Percentiles rank a stretch among this genome's conserved stretches.
Conservation (phyloP, 2,888 invertebrate species). For the Phengaris alcon region DNA sequence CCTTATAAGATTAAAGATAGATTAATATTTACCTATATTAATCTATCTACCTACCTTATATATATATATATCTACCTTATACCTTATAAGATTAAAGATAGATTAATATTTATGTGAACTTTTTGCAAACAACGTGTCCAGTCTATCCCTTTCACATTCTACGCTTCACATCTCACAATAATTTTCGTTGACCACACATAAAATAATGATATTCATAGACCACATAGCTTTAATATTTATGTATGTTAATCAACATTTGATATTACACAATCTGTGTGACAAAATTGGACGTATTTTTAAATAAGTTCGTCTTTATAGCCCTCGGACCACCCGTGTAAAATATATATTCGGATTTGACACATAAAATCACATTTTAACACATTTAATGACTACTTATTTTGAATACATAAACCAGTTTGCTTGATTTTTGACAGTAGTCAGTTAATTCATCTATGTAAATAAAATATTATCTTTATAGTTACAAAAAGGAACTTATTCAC, state of each 20-base stretch:
- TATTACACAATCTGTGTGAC: slow-evolving; percentile 18
- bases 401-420: neutral
- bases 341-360: slow-evolving; percentile 23
- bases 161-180: neutral
- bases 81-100: too few relatives aligned
- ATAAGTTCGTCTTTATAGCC: slow-evolving; percentile 9
- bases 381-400: slow-evolving; percentile 17
- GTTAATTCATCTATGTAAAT: neutral
- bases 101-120: too few relatives aligned
- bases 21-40: too few relatives aligned
- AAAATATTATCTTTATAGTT: neutral
- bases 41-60: too few relatives aligned
- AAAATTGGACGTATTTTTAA: slow-evolving; percentile 15
- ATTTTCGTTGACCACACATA: slow-evolving; percentile 9
- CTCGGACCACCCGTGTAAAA: slow-evolving; percentile 8
- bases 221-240: slow-evolving; percentile 14
- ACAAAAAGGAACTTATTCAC: neutral
- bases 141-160: neutral
- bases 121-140: neutral
- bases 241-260: slow-evolving; percentile 17
- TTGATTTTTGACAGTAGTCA: slow-evolving; percentile 2
- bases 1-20: too few relatives aligned
- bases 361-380: slow-evolving; percentile 21
- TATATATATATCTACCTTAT: too few relatives aligned
- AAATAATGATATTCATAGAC: slow-evolving; percentile 16